These are phyloP conservation scores for Melanerpes formicivorus DNA, from an alignment of 2,113 vertebrate genomes.

Conservation along the genomic window DNA sequence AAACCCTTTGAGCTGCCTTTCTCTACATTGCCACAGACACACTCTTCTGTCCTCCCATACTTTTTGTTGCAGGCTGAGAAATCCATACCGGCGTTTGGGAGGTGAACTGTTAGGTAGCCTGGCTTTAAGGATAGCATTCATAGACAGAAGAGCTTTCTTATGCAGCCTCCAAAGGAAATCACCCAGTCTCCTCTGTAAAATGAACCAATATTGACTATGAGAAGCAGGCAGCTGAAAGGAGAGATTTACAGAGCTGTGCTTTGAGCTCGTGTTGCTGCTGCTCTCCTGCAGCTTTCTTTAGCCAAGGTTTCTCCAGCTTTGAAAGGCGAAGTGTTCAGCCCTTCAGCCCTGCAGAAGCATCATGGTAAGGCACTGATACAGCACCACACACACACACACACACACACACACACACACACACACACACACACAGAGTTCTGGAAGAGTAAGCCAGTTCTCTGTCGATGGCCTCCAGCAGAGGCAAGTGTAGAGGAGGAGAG, in stretches of 20 bases:
- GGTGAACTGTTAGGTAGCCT: background rate
- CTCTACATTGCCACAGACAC: background rate
- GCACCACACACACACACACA: background rate
- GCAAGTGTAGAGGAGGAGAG: background rate
- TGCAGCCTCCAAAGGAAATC: background rate
- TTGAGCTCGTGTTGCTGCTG: background rate
- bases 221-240: background rate
- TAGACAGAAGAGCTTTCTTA: background rate
- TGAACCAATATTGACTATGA: background rate
- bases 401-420: background rate
- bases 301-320: background rate
- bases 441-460: background rate
- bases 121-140: background rate
- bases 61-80: background rate
- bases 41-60: background rate
- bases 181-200: background rate
- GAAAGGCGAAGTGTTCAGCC: background rate
- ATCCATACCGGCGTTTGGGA: background rate
- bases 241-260: background rate
- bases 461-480: background rate
- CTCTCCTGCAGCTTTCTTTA: background rate
- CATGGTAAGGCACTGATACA: accelerated
- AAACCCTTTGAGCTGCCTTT: background rate
- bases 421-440: background rate
- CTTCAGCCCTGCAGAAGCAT: background rate